Percentiles rank a stretch among this genome's conserved stretches.
Conservation (phyloP, 2,888 invertebrate species). For the Leistus spinibarbis region DNA sequence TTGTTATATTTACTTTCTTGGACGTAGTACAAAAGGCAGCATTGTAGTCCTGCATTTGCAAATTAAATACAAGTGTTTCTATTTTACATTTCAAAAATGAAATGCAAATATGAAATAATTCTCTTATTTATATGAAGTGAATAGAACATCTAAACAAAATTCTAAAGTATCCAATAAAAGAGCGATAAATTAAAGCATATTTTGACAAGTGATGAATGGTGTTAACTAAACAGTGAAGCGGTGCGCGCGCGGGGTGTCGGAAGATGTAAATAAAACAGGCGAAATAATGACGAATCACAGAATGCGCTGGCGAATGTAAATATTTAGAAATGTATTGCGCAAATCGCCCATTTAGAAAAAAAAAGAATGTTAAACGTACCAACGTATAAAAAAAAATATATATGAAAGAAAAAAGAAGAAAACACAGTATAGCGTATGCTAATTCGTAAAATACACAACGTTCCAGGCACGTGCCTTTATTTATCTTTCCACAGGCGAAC, state of each 20-base stretch:
- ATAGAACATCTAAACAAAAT: not conserved
- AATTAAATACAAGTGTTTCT: too few relatives aligned
- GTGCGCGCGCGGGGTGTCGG: not conserved
- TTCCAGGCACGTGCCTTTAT: not conserved
- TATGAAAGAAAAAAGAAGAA: not conserved
- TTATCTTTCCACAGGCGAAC: not conserved
- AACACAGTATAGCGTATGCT: not conserved
- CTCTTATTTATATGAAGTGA: not conserved
- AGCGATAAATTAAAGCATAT: not conserved
- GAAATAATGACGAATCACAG: not conserved
- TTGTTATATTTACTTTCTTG: too few relatives aligned
- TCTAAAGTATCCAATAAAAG: not conserved
- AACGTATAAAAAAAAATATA: not conserved
- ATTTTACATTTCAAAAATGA: not conserved
- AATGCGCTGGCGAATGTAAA: not conserved
- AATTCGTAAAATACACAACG: constrained; percentile 4
- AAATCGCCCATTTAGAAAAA: not conserved
- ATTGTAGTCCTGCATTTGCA: too few relatives aligned
- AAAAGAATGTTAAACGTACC: not conserved
- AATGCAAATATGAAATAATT: not conserved
- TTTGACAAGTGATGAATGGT: not conserved
- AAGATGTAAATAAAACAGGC: not conserved
- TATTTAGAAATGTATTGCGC: constrained; percentile 2
- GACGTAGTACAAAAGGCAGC: too few relatives aligned
- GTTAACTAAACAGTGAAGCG: not conserved